Evolutionary conservation across 2,888 invertebrate species (phyloP).

Genomic region (Ischnura elegans): DNA sequence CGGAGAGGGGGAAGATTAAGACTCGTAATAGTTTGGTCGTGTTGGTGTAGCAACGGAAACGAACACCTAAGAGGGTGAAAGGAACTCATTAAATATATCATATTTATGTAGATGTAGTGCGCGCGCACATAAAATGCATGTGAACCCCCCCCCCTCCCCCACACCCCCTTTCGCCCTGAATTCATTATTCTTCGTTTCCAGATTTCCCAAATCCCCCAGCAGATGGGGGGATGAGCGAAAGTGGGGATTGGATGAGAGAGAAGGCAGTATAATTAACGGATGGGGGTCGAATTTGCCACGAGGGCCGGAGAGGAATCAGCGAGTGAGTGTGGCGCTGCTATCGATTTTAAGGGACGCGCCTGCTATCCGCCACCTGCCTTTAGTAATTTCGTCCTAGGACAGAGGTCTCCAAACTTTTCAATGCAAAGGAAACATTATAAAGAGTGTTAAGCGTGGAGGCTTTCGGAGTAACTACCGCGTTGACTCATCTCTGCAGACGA

Average conservation of each 20-base stretch:
- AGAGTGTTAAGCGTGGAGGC: too few relatives aligned
- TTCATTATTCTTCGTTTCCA: slow-evolving; percentile 17
- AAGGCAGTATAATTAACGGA: not conserved
- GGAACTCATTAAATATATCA: not conserved
- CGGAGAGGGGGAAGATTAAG: not conserved
- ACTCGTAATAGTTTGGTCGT: not conserved
- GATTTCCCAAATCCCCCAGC: not conserved
- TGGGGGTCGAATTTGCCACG: not conserved
- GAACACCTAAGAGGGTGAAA: too few relatives aligned
- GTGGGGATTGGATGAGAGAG: not conserved
- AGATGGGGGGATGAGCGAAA: not conserved
- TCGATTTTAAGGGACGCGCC: not conserved
- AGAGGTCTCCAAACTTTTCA: too few relatives aligned
- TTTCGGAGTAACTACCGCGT: too few relatives aligned
- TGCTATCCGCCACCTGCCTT: not conserved
- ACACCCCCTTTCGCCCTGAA: not conserved
- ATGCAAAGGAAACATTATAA: too few relatives aligned
- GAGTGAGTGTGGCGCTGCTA: not conserved
- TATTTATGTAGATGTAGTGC: not conserved
- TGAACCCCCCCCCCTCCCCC: not conserved
- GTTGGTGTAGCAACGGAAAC: not conserved
- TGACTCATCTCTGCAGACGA: too few relatives aligned
- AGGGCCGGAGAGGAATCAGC: not conserved
- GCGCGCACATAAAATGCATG: not conserved
- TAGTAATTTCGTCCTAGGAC: too few relatives aligned